A percentile compares a stretch with the other conserved stretches of the same genome.
phyloP scores from a whole-genome alignment of 37 sponge, comb jelly and placozoan species.

The Bolinopsis microptera region DNA sequence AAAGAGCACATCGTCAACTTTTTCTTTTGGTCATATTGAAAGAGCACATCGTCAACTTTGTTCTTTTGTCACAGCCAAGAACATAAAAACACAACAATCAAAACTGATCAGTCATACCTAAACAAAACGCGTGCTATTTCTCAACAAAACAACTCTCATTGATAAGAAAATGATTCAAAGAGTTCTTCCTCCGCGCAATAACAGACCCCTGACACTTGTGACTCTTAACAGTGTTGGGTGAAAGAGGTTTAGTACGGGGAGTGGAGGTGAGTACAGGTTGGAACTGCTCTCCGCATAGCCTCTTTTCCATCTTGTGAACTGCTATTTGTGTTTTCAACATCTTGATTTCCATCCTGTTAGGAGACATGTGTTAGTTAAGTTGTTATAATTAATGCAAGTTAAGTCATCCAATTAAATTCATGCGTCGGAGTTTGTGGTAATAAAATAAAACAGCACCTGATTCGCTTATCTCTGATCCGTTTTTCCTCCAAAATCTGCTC shows the following conservation, averaged over 20 bases:
- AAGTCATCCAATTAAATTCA: too few relatives aligned
- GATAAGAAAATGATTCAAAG: not conserved
- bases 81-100: too few relatives aligned
- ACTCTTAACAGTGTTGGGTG: not conserved
- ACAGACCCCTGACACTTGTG: not conserved
- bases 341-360: constrained; percentile 56
- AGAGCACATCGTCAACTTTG: too few relatives aligned
- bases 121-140: too few relatives aligned
- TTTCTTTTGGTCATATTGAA: too few relatives aligned
- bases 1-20: too few relatives aligned
- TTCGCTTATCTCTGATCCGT: not conserved
- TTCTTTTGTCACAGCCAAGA: too few relatives aligned
- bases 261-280: not conserved
- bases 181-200: not conserved
- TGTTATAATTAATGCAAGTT: too few relatives aligned
- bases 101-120: too few relatives aligned
- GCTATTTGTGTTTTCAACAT: constrained; percentile 60
- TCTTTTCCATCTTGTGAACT: constrained; percentile 4
- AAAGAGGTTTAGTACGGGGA: not conserved
- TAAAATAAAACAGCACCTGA: too few relatives aligned
- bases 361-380: not conserved
- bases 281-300: not conserved
- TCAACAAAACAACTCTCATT: not conserved
- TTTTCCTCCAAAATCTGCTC: constrained; percentile 47
- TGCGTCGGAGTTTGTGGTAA: too few relatives aligned